These are phyloP conservation scores for Anableps anableps DNA, from an alignment of 2,797 vertebrate species.

Conservation along the genomic window DNA sequence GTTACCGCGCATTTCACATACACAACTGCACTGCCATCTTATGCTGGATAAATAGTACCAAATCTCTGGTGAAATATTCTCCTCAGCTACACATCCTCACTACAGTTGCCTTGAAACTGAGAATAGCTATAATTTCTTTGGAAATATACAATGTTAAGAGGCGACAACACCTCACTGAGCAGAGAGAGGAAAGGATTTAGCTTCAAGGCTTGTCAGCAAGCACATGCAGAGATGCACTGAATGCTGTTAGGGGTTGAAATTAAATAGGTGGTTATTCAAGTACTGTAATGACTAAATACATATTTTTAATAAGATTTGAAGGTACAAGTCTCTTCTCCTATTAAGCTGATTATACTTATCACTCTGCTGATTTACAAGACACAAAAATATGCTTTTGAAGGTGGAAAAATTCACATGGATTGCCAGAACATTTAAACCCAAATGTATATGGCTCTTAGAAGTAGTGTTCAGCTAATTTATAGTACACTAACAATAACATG, in stretches of 20 bases:
- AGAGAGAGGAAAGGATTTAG: constrained; percentile 25
- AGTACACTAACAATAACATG: no score
- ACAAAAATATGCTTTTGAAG: neutral
- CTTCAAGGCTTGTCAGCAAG: constrained; percentile 16
- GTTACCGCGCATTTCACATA: neutral
- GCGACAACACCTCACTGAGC: constrained; percentile 24
- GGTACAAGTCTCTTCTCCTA: neutral
- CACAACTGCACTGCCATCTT: constrained; percentile 31
- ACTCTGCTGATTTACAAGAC: neutral
- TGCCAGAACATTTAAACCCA: neutral
- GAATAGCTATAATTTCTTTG: constrained; percentile 35
- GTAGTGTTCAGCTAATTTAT: neutral
- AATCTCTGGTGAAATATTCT: constrained; percentile 32
- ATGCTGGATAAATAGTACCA: constrained; percentile 31
- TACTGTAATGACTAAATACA: neutral
- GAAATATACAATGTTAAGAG: constrained; percentile 34
- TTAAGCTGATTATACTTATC: neutral
- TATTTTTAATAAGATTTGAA: neutral
- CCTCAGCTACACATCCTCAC: constrained; percentile 6
- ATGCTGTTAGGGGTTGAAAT: neutral
- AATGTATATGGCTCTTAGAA: neutral
- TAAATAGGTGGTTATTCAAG: neutral
- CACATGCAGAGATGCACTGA: neutral
- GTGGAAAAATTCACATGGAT: neutral
- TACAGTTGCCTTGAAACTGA: constrained; percentile 29